These are phyloP conservation scores for Eciton burchellii DNA, from an alignment of 1,140 invertebrate species.

Conservation along the genomic window DNA sequence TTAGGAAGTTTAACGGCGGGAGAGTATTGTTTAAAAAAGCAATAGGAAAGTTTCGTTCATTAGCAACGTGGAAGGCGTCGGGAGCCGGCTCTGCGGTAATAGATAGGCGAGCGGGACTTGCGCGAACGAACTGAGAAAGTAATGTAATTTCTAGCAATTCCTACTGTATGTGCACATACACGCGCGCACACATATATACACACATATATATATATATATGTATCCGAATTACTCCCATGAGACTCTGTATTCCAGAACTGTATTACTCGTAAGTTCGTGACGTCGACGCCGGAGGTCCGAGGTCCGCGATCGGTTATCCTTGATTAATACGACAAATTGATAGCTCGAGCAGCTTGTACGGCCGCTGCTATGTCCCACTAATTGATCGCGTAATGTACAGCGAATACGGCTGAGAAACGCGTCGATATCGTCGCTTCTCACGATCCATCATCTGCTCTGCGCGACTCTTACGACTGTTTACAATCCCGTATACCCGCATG, in stretches of 20 bases:
- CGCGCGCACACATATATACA: neutral
- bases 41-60: slow-evolving; percentile 77
- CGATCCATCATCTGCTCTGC: neutral
- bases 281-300: neutral
- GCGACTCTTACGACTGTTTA: neutral
- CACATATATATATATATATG: neutral
- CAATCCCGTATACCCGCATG: neutral
- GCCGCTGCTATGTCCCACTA: neutral
- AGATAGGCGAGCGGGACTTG: slow-evolving; percentile 7
- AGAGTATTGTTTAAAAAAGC: slow-evolving; percentile 76
- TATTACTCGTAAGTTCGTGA: slow-evolving; percentile 2
- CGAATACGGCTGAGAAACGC: neutral
- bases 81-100: slow-evolving; percentile 17
- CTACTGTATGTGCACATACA: neutral
- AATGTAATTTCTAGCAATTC: slow-evolving; percentile 63
- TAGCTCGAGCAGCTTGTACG: neutral
- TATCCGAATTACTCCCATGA: neutral
- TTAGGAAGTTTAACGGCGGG: slow-evolving; percentile 68
- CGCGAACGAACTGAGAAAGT: slow-evolving; percentile 47
- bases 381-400: neutral
- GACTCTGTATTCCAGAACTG: neutral
- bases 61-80: slow-evolving; percentile 60
- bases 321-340: slow-evolving; percentile 34
- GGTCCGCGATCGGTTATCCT: neutral
- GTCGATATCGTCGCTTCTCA: neutral